Conservation (phyloP, 2,113 vertebrate genomes). For the Amphilophus citrinellus region DNA sequence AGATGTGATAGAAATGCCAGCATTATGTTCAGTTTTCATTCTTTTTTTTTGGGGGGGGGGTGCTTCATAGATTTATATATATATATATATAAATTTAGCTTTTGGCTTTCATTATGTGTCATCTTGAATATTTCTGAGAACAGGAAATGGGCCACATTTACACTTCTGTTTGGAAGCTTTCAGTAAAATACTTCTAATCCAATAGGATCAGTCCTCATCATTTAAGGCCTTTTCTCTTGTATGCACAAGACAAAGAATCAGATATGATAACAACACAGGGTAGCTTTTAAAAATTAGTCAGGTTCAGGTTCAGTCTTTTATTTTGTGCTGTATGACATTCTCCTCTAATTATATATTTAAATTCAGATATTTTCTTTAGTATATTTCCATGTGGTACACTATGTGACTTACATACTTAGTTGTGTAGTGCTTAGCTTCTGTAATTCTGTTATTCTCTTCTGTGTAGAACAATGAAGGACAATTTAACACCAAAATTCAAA, state of each 20-base stretch:
- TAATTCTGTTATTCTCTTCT: too few species aligned
- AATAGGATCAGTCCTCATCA: not conserved
- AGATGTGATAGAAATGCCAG: conserved; percentile 17
- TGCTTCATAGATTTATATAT: too few species aligned
- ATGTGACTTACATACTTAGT: not conserved
- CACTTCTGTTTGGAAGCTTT: not conserved
- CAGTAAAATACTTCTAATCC: not conserved
- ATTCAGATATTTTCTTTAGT: not conserved
- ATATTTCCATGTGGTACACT: not conserved
- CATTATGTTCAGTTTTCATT: not conserved
- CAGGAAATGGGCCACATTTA: not conserved
- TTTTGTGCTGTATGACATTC: not conserved
- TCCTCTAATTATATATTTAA: not conserved
- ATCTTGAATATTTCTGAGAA: not conserved
- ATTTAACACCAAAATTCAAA: too few species aligned
- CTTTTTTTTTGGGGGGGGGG: not conserved
- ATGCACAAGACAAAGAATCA: not conserved
- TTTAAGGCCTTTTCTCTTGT: not conserved
- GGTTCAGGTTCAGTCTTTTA: not conserved
- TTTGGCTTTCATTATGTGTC: not conserved
- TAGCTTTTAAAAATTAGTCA: not conserved
- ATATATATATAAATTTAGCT: too few species aligned
- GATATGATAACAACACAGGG: rapidly evolving
- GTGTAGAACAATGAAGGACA: too few species aligned
- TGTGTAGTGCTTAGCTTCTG: rapidly evolving